phyloP scores from a whole-genome alignment of 1,140 invertebrate genomes.

The Acromyrmex echinatior region DNA sequence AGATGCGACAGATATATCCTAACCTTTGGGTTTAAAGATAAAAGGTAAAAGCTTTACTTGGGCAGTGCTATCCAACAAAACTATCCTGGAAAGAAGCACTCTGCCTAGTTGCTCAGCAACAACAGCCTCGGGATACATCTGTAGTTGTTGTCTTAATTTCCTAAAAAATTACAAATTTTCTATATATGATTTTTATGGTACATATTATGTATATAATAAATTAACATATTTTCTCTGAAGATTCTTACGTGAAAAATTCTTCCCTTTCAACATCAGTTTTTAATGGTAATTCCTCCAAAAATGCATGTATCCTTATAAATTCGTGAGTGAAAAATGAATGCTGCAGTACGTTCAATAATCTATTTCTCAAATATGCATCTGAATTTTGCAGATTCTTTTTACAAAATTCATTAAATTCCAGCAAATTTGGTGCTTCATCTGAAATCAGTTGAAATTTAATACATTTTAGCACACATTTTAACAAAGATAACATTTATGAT shows the following conservation, averaged over 20 bases:
- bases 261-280: slow-evolving; percentile 92
- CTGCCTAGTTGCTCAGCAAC: slow-evolving; percentile 92
- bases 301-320: slow-evolving; percentile 93
- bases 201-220: neutral
- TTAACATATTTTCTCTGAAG: slow-evolving; percentile 7
- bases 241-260: slow-evolving; percentile 90
- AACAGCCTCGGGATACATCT: slow-evolving; percentile 91
- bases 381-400: slow-evolving; percentile 89
- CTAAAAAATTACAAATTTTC: slow-evolving; percentile 76
- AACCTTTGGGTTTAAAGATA: slow-evolving; percentile 90
- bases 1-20: slow-evolving; percentile 46
- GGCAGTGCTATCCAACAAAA: slow-evolving; percentile 93
- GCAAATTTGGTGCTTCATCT: slow-evolving; percentile 90
- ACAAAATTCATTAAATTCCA: slow-evolving; percentile 90
- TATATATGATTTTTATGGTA: neutral
- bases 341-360: slow-evolving; percentile 89
- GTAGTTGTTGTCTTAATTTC: slow-evolving; percentile 89
- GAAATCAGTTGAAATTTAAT: slow-evolving; percentile 70
- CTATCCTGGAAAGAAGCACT: slow-evolving; percentile 93
- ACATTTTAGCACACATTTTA: neutral
- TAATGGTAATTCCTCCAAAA: slow-evolving; percentile 92
- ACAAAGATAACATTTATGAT: neutral
- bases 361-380: slow-evolving; percentile 88
- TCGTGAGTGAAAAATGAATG: slow-evolving; percentile 94
- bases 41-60: slow-evolving; percentile 91